Conservation (phyloP, 2,113 vertebrate species). For the Antennarius striatus region DNA sequence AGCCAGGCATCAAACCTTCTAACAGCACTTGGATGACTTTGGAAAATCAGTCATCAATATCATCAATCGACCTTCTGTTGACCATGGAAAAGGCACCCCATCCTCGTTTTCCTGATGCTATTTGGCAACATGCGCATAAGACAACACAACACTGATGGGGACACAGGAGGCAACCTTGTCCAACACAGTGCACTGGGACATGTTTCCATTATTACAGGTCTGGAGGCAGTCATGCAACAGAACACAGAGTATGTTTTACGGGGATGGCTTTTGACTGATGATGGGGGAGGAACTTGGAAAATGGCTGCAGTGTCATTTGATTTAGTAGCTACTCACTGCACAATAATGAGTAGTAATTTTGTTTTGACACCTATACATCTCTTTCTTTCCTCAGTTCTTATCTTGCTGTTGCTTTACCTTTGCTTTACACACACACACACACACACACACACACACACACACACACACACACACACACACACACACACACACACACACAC, state of each 20-base stretch:
- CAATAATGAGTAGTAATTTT: conserved; percentile 83
- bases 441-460: neutral
- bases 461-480: neutral
- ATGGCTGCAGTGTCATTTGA: conserved; percentile 70
- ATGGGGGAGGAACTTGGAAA: conserved; percentile 66
- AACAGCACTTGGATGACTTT: conserved; percentile 63
- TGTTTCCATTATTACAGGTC: conserved; percentile 76
- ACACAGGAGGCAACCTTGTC: conserved; percentile 70
- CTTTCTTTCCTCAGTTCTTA: conserved; percentile 43
- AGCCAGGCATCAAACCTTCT: conserved; percentile 51
- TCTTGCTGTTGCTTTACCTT: conserved; percentile 54
- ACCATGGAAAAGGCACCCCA: conserved; percentile 43
- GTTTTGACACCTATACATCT: conserved; percentile 70
- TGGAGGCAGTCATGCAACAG: conserved; percentile 66
- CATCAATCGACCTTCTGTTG: conserved; percentile 70
- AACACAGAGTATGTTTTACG: conserved; percentile 71
- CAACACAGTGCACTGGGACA: conserved; percentile 66
- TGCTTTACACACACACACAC: neutral
- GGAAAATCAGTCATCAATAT: conserved; percentile 64
- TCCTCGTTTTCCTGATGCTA: conserved; percentile 21
- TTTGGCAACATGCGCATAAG: conserved; percentile 67
- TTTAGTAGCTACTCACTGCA: conserved; percentile 77
- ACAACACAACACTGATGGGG: conserved; percentile 57
- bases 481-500: no score
- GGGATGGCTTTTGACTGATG: conserved; percentile 76